A percentile compares a stretch with the other conserved stretches of the same genome.
Conservation (phyloP, 2,888 invertebrate genomes). For the Caradrina kadenii region DNA sequence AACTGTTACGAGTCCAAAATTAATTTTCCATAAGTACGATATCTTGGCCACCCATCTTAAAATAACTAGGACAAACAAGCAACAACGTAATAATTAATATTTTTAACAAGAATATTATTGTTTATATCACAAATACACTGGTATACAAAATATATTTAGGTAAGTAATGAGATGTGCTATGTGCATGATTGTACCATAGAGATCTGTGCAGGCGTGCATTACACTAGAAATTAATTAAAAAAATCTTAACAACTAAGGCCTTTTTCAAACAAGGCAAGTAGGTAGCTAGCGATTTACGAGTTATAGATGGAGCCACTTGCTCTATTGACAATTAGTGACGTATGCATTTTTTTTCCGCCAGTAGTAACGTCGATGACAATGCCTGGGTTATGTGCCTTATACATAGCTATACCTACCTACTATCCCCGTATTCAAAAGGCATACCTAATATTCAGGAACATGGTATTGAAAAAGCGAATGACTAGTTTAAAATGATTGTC, state of each 20-base stretch:
- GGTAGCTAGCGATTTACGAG: not conserved
- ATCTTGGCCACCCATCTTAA: conserved; percentile 42
- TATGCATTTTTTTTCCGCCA: not conserved
- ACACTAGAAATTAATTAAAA: conserved; percentile 24
- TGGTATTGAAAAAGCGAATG: conserved; percentile 44
- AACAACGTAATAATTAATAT: conserved; percentile 41
- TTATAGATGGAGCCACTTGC: not conserved
- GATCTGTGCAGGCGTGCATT: conserved; percentile 51
- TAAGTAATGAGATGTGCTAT: conserved; percentile 49
- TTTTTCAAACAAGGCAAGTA: conserved; percentile 24
- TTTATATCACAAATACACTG: conserved; percentile 54
- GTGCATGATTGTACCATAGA: conserved; percentile 45
- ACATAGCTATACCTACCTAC: not conserved
- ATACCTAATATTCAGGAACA: conserved; percentile 34
- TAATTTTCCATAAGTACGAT: conserved; percentile 7
- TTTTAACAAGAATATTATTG: conserved; percentile 47
- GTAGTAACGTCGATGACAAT: too few species aligned
- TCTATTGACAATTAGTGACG: not conserved
- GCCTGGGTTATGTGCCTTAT: not conserved
- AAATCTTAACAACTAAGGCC: conserved; percentile 29
- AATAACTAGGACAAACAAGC: conserved; percentile 43
- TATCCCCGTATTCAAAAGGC: conserved; percentile 18
- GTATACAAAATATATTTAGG: conserved; percentile 57
- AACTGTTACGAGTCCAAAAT: not conserved
- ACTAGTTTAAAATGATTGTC: conserved; percentile 47